Evolutionary conservation across 2,888 invertebrate species (phyloP).

Genomic region (Aspidiotus destructor): DNA sequence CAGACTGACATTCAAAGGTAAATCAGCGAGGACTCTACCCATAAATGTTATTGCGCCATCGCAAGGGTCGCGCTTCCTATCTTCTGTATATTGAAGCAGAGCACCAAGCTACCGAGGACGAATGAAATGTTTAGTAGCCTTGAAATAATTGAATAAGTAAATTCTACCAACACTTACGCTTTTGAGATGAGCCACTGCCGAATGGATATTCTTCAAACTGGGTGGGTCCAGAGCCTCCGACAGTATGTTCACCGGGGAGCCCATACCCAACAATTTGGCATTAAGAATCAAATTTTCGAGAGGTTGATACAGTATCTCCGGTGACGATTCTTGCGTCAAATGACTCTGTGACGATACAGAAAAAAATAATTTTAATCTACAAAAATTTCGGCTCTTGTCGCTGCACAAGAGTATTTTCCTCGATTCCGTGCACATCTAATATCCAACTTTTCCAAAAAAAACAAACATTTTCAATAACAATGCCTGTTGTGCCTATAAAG

Average conservation of each 20-base stretch:
- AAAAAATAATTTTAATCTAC: neutral
- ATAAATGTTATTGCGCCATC: slow-evolving; percentile 84
- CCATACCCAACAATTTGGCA: slow-evolving; percentile 72
- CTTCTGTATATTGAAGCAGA: slow-evolving; percentile 45
- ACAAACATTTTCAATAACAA: too few relatives aligned
- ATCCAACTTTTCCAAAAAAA: too few relatives aligned
- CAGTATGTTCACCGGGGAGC: slow-evolving; percentile 66
- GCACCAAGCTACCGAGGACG: slow-evolving; percentile 58
- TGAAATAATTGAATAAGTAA: too few relatives aligned
- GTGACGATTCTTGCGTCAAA: slow-evolving; percentile 19
- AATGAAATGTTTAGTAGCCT: too few relatives aligned
- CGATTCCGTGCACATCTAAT: too few relatives aligned
- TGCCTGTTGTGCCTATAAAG: too few relatives aligned
- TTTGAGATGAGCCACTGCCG: slow-evolving; percentile 71
- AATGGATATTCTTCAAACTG: slow-evolving; percentile 65
- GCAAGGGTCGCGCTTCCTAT: slow-evolving; percentile 46
- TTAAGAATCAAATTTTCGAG: slow-evolving; percentile 69
- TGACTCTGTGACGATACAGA: neutral
- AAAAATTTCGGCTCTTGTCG: too few relatives aligned
- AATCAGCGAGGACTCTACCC: slow-evolving; percentile 67
- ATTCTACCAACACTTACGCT: slow-evolving; percentile 47
- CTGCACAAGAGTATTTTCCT: too few relatives aligned
- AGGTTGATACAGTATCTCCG: slow-evolving; percentile 69
- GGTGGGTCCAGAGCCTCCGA: slow-evolving; percentile 82
- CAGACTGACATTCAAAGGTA: slow-evolving; percentile 74